Conservation (phyloP, 1,140 invertebrate genomes). For the Camponotus vicinus region DNA sequence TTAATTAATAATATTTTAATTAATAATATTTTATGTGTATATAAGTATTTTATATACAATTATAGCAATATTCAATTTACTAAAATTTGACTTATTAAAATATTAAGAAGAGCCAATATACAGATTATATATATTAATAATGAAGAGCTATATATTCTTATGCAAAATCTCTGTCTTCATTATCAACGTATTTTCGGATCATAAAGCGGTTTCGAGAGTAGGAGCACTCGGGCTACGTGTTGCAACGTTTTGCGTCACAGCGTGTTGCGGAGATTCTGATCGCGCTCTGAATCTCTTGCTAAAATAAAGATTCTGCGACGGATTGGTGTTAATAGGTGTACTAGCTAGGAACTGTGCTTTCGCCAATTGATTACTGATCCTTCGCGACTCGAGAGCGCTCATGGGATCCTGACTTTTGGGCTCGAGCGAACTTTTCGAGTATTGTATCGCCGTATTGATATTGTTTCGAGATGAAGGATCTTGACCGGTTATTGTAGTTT, state of each 20-base stretch:
- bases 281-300: conserved; percentile 81
- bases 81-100: neutral
- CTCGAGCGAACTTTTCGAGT: conserved; percentile 35
- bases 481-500: neutral
- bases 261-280: conserved; percentile 82
- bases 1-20: no score
- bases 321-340: conserved; percentile 55
- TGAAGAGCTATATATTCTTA: conserved; percentile 29
- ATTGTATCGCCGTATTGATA: neutral
- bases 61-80: neutral
- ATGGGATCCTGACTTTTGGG: conserved; percentile 62
- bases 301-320: conserved; percentile 73
- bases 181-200: conserved; percentile 61
- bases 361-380: conserved; percentile 82
- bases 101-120: neutral
- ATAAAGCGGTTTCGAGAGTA: conserved; percentile 84
- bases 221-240: conserved; percentile 82
- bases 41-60: conserved; percentile 15
- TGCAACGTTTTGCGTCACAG: conserved; percentile 76
- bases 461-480: neutral
- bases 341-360: conserved; percentile 82
- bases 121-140: conserved; percentile 1
- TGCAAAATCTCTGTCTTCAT: neutral
- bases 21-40: neutral
- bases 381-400: conserved; percentile 79